Conservation (phyloP, 2,113 vertebrate species). For the Herpetotheres cachinnans region DNA sequence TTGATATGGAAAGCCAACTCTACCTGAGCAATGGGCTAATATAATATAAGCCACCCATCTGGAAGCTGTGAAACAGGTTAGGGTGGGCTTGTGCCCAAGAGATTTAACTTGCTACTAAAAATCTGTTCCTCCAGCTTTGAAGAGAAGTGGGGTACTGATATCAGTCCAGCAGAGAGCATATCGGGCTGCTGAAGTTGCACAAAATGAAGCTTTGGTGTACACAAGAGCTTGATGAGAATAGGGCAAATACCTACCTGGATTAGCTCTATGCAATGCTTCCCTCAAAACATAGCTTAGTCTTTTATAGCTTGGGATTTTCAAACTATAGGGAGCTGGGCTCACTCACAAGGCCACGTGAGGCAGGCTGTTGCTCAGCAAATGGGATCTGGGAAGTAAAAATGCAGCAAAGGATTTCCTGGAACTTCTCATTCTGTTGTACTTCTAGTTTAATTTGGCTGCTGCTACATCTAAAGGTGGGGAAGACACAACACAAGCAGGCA, state of each 20-base stretch:
- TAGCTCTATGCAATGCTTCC: not conserved
- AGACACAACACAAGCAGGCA: not conserved
- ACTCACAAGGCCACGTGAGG: accelerated
- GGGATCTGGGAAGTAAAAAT: not conserved
- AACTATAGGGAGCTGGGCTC: not conserved
- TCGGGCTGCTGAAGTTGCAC: not conserved
- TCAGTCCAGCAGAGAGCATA: not conserved
- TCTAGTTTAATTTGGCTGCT: not conserved
- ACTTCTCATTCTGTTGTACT: not conserved
- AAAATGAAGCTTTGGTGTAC: not conserved
- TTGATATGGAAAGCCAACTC: not conserved
- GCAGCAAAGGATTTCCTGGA: not conserved
- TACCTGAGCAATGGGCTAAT: not conserved
- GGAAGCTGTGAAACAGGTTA: not conserved
- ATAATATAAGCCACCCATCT: not conserved
- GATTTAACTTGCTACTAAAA: constrained; percentile 4
- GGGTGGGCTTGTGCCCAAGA: not conserved
- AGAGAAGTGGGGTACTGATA: not conserved
- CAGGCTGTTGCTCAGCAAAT: not conserved
- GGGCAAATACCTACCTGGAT: not conserved
- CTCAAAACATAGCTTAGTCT: not conserved
- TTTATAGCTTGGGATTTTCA: not conserved
- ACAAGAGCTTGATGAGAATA: not conserved
- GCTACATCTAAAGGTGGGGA: not conserved
- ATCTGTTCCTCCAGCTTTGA: not conserved